Evolutionary conservation across 2,113 vertebrate genomes (phyloP).

Genomic region (Acrocephalus arundinaceus): DNA sequence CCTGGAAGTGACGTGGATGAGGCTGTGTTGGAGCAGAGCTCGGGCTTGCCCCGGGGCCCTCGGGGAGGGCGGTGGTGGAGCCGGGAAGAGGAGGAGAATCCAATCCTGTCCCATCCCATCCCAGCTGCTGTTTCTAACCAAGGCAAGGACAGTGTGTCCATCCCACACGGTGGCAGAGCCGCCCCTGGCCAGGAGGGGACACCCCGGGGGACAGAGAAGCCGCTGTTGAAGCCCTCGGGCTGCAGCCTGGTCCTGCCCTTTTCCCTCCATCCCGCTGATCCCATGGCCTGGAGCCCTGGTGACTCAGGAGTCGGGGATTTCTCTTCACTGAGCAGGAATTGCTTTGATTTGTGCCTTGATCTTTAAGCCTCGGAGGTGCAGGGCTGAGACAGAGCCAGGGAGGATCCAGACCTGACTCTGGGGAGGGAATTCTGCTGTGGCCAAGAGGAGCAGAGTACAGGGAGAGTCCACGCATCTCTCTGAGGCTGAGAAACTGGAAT

Average conservation of each 20-base stretch:
- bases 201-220: not conserved
- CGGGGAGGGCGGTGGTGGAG: not conserved
- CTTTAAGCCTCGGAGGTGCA: not conserved
- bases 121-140: not conserved
- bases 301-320: not conserved
- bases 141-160: not conserved
- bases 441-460: not conserved
- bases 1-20: constrained; percentile 18
- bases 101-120: not conserved
- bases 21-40: not conserved
- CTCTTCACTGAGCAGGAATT: not conserved
- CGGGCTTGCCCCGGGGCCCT: not conserved
- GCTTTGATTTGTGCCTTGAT: not conserved
- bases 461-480: not conserved
- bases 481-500: not conserved
- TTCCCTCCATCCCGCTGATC: not conserved
- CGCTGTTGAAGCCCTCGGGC: not conserved
- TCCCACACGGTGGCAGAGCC: not conserved
- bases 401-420: not conserved
- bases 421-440: not conserved
- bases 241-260: not conserved
- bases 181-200: not conserved
- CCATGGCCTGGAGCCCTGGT: not conserved
- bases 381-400: not conserved
- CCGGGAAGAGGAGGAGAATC: not conserved